A percentile compares a stretch with the other conserved stretches of the same genome.
Evolutionary conservation across 2,113 vertebrate genomes (phyloP).

Genomic region (Eulemur rufifrons): DNA sequence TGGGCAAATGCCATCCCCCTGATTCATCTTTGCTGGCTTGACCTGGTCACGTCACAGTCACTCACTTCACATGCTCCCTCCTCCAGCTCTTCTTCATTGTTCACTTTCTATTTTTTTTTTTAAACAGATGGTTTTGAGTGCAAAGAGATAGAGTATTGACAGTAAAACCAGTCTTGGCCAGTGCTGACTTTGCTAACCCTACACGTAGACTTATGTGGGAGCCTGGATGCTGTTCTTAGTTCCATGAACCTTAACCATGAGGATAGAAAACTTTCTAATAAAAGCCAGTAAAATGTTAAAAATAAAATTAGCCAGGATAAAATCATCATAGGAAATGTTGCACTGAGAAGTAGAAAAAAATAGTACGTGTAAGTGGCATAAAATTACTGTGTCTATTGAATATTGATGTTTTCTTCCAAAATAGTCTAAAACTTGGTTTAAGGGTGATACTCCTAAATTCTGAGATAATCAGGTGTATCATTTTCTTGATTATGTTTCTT

Average conservation of each 20-base stretch:
- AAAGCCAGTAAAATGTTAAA: not conserved
- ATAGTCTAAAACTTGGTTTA: not conserved
- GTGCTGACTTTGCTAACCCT: too few relatives aligned
- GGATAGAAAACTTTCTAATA: too few relatives aligned
- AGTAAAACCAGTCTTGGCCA: too few relatives aligned
- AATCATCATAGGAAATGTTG: too few relatives aligned
- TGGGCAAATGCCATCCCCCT: accelerated
- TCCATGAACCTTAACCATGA: too few relatives aligned
- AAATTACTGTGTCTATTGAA: not conserved
- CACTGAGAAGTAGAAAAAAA: not conserved
- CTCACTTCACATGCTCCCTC: too few relatives aligned
- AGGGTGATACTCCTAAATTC: not conserved
- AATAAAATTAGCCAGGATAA: not conserved
- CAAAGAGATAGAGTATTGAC: too few relatives aligned
- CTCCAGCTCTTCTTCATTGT: too few relatives aligned
- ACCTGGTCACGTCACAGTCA: not conserved
- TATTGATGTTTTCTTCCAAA: not conserved
- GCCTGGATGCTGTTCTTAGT: too few relatives aligned
- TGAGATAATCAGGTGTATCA: accelerated
- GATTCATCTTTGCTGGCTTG: accelerated
- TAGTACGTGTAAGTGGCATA: not conserved
- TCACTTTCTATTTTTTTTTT: not conserved
- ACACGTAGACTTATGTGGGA: not conserved
- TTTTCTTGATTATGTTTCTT: not conserved
- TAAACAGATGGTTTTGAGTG: not conserved